These are phyloP conservation scores for Lamprotornis superbus DNA, from an alignment of 2,113 vertebrate species.

Conservation along the genomic window DNA sequence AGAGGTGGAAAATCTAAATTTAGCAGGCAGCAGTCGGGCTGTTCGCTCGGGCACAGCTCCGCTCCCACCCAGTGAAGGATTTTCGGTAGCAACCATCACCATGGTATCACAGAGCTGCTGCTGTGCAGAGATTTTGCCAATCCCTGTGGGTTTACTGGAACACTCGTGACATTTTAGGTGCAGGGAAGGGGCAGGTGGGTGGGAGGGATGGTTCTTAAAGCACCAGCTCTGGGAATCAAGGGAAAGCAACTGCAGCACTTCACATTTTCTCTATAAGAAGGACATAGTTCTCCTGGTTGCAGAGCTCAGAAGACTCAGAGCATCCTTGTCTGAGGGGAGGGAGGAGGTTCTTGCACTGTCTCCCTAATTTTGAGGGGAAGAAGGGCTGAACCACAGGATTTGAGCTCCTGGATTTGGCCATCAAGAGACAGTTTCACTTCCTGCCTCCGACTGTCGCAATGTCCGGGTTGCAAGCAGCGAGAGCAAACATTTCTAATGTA, in stretches of 20 bases:
- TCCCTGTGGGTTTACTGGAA: constrained; percentile 10
- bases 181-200: constrained; percentile 33
- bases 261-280: not conserved
- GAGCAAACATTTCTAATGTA: not conserved
- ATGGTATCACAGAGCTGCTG: constrained; percentile 31
- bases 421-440: not conserved
- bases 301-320: not conserved
- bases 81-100: constrained; percentile 64
- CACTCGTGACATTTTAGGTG: constrained; percentile 41
- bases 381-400: not conserved
- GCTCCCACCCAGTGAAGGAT: constrained; percentile 19
- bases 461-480: not conserved
- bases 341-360: not conserved
- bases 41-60: not conserved
- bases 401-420: not conserved
- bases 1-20: constrained; percentile 34
- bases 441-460: not conserved
- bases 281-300: not conserved
- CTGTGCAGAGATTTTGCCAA: not conserved
- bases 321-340: not conserved
- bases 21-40: not conserved
- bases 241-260: not conserved
- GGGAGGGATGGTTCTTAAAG: constrained; percentile 25
- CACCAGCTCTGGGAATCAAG: not conserved
- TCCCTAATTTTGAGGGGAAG: not conserved